Conservation (phyloP, 2,113 vertebrate species). For the Rhynchopsitta pachyrhyncha region DNA sequence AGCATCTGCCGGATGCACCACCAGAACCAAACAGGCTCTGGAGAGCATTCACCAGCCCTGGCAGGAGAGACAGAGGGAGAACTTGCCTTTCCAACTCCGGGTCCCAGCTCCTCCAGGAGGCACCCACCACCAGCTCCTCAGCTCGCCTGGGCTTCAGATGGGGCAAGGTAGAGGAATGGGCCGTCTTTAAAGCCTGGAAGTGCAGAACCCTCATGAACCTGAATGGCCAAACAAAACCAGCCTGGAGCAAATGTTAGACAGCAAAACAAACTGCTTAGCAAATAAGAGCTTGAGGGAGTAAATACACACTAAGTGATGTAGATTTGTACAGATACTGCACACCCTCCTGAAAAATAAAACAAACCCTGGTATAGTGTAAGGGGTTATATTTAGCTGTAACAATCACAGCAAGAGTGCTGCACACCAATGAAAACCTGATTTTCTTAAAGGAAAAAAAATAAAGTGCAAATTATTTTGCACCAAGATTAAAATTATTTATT, state of each 20-base stretch:
- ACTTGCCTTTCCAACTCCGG: fast-evolving
- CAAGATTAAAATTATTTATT: background rate
- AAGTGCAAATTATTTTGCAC: background rate
- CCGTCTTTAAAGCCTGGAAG: background rate
- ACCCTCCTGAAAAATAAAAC: background rate
- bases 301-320: background rate
- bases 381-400: background rate
- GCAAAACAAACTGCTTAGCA: background rate
- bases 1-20: fast-evolving
- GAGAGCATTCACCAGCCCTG: background rate
- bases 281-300: background rate
- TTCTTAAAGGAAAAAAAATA: background rate
- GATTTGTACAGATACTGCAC: background rate
- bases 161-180: background rate
- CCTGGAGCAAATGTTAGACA: background rate
- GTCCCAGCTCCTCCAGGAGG: background rate
- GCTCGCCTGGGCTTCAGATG: fast-evolving
- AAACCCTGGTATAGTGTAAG: background rate
- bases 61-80: fast-evolving
- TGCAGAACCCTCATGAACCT: background rate
- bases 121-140: background rate
- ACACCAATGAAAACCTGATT: background rate
- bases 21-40: fast-evolving
- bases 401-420: background rate
- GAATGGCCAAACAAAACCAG: fast-evolving